Conservation (phyloP, 2,888 invertebrate genomes). For the Ichneumon xanthorius region DNA sequence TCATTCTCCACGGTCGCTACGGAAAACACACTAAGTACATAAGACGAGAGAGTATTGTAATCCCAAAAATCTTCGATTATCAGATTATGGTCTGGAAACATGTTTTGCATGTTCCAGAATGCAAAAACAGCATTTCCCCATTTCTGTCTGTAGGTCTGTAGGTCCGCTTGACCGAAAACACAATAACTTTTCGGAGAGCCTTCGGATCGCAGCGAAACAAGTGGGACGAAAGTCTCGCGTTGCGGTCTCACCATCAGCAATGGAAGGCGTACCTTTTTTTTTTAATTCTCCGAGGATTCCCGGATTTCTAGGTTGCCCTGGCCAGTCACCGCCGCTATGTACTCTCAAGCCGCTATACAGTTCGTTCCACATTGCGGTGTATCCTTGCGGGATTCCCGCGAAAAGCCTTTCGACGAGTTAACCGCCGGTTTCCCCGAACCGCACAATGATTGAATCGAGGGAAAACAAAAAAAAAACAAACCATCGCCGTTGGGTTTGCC, state of each 20-base stretch:
- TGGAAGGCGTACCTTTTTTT: neutral
- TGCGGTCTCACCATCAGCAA: too few species aligned
- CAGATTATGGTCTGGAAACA: too few species aligned
- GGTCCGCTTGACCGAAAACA: too few species aligned
- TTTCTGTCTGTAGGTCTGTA: too few species aligned
- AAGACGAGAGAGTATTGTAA: neutral
- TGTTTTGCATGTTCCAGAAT: neutral
- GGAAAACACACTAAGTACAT: neutral
- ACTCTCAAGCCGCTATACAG: neutral
- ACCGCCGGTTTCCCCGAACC: conserved; percentile 46
- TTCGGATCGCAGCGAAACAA: too few species aligned
- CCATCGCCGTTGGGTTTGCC: conserved; percentile 44
- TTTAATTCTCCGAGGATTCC: neutral
- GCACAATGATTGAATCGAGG: conserved; percentile 53
- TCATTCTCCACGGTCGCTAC: neutral
- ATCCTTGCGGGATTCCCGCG: conserved; percentile 14
- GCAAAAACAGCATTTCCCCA: neutral
- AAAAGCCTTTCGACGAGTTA: conserved; percentile 65
- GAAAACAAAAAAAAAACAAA: neutral
- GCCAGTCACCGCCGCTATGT: neutral
- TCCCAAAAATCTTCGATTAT: too few species aligned
- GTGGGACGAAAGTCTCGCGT: too few species aligned
- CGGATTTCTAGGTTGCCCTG: neutral
- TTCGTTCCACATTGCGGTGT: conserved; percentile 20
- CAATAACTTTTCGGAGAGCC: neutral